These are phyloP conservation scores for Gasteruption jaculator DNA, from an alignment of 2,888 invertebrate genomes.

Conservation along the genomic window DNA sequence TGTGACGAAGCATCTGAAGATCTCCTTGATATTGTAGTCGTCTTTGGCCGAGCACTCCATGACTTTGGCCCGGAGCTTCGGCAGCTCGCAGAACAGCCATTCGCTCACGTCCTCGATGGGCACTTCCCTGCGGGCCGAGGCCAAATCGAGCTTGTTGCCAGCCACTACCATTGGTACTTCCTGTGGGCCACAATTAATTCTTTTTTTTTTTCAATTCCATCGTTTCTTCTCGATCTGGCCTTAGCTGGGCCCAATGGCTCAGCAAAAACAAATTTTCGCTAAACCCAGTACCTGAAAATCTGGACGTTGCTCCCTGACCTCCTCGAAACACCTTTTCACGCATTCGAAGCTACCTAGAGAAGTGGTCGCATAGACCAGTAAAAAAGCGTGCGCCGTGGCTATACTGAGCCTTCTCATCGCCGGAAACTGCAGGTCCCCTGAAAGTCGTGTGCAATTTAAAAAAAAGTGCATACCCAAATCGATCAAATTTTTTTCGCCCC, in stretches of 20 bases:
- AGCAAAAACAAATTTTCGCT: no score
- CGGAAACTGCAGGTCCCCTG: constrained; percentile 84
- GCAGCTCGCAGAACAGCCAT: constrained; percentile 75
- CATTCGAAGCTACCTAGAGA: constrained; percentile 69
- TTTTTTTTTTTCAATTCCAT: neutral
- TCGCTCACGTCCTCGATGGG: constrained; percentile 75
- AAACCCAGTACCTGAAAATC: constrained; percentile 69
- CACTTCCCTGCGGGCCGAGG: constrained; percentile 66
- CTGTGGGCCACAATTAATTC: constrained; percentile 53
- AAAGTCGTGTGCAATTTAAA: constrained; percentile 1
- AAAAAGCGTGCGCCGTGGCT: constrained; percentile 82
- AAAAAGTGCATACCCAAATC: no score
- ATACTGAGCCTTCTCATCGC: constrained; percentile 86
- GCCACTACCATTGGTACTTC: constrained; percentile 83
- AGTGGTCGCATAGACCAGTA: constrained; percentile 79
- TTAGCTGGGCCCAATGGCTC: no score
- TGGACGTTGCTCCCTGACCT: constrained; percentile 75
- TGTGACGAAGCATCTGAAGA: constrained; percentile 75
- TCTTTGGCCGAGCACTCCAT: constrained; percentile 77
- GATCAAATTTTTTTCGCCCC: no score
- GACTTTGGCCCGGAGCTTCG: constrained; percentile 69
- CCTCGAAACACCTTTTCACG: constrained; percentile 73
- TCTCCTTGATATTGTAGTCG: constrained; percentile 72
- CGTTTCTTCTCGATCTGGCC: no score
- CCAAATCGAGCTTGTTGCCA: constrained; percentile 80